Base-by-base conservation (phyloP, 2,113 vertebrate genomes). In the Emydura subglobosa region DNA sequence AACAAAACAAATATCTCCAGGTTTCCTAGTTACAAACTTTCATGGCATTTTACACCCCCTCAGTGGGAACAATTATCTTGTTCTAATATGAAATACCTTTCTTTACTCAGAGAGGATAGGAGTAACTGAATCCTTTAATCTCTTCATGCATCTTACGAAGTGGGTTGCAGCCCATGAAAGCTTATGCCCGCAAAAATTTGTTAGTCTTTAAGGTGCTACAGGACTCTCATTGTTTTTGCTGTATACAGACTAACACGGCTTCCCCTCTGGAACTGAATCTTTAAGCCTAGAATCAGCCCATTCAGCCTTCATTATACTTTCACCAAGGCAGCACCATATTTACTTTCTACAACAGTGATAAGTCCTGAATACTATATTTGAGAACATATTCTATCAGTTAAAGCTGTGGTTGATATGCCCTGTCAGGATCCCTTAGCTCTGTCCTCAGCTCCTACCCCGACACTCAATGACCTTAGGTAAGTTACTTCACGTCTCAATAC, bases 261-360 rank as follows among this genome's bases (percentile, higher is more conserved):
- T 39, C 39, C 39, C 39, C 39, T 39, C 39, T 39, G 39, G 39
- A 39, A 39, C 3, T 39, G 39, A 39, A 39, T 39, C 39, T 39
- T 39, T 84, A 94, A 89, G 16, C 31, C 87, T 93, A 61, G 89
- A 93, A 90, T 88, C 10, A 50, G 55, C 86, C 82, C 74, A 16
- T 85, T 13, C 14, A 74, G n/a, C 49, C 91, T 92, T 94, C 82
- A 86, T 89, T 88, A 54, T 88, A 27, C 39, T 78, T 82, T 85
- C 49, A 47, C 24, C 51, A 50, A 19, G 84, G 12, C 21, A 85
- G 85, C 49, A 57, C 27, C 17, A 6, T 9, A 13, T 55, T n/a
- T 79, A 22, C 42, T 44, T 42, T n/a, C 31, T 55, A 65, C 11
- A 83, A 88, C 47, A 50, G 82, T 53, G 83, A 72, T 54, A 88